Conservation (phyloP, 2,797 vertebrate species). For the Pangasius sanitwongsei region DNA sequence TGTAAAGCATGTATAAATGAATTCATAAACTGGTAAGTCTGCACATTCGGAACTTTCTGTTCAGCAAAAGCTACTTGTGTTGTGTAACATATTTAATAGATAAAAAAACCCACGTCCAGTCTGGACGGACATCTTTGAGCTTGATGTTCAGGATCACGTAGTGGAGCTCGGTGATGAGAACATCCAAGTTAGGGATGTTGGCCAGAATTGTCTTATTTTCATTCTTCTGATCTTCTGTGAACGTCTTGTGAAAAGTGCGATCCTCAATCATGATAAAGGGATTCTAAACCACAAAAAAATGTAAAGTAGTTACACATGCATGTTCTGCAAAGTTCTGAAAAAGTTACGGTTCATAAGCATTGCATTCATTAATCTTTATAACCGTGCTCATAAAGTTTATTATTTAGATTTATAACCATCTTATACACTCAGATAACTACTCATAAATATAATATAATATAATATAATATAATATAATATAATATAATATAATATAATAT, state of each 20-base stretch:
- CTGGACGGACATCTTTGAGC: background rate
- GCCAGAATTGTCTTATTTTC: constrained; percentile 1
- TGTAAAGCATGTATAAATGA: background rate
- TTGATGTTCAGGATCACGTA: constrained; percentile 47
- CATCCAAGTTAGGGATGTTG: constrained; percentile 25
- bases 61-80: background rate
- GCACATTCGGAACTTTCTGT: background rate
- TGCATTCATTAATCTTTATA: background rate
- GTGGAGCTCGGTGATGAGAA: constrained; percentile 53
- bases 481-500: too few species aligned
- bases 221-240: constrained; percentile 17
- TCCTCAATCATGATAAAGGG: constrained; percentile 52
- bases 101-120: constrained; percentile 34
- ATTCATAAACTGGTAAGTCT: background rate
- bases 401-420: background rate
- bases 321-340: background rate
- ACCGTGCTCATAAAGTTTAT: background rate
- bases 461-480: too few species aligned
- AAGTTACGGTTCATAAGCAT: background rate
- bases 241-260: constrained; percentile 6
- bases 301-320: background rate
- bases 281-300: constrained; percentile 33
- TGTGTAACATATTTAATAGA: background rate
- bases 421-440: background rate
- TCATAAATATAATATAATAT: too few species aligned